phyloP scores from a whole-genome alignment of 2,113 vertebrate species.

The Macroglossus sobrinus region DNA sequence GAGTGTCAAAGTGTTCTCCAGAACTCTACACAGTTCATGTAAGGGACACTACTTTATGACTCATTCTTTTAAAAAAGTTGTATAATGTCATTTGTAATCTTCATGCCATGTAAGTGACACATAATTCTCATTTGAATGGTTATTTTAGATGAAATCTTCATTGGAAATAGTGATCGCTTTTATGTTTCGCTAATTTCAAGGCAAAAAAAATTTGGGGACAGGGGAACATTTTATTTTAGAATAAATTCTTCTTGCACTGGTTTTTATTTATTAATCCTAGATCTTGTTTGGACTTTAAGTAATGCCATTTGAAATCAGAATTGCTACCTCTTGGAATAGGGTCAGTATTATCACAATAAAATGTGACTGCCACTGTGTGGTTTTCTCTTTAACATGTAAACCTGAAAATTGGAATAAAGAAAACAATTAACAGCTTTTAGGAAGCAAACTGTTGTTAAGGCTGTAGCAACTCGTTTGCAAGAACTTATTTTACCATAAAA shows the following conservation, averaged over 20 bases:
- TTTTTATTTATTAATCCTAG: neutral
- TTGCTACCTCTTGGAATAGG: neutral
- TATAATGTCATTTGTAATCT: neutral
- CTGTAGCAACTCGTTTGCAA: constrained; percentile 85
- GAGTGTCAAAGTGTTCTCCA: neutral
- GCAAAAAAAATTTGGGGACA: neutral
- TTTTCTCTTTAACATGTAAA: neutral
- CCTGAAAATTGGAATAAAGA: constrained; percentile 90
- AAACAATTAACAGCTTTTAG: constrained; percentile 86
- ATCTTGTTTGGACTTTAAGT: neutral
- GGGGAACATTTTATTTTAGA: neutral
- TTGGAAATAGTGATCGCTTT: neutral
- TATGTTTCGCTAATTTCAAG: neutral
- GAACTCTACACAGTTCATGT: accelerated
- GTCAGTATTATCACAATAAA: neutral
- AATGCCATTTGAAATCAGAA: neutral
- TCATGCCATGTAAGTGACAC: neutral
- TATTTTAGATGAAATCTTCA: neutral
- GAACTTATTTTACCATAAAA: constrained; percentile 81
- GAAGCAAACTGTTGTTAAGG: constrained; percentile 85
- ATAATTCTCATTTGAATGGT: neutral
- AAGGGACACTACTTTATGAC: neutral
- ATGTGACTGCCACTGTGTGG: neutral
- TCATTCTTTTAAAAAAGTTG: neutral
- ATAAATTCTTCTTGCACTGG: neutral